Percentiles rank a stretch among this genome's conserved stretches.
phyloP scores from a whole-genome alignment of 2,797 vertebrate species.

The Mareca penelope region DNA sequence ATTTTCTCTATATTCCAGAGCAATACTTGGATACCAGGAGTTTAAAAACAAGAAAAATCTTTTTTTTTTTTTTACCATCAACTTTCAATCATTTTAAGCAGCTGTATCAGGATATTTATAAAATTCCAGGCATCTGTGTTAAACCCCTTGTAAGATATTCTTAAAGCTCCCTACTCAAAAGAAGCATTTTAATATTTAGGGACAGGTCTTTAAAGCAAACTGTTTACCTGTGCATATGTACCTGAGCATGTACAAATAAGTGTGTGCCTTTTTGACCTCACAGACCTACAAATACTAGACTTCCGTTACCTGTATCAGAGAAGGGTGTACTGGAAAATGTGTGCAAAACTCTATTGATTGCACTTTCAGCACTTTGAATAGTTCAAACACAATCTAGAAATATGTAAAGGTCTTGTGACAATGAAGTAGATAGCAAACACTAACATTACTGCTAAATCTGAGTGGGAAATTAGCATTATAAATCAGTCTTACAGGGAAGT shows the following conservation, averaged over 20 bases:
- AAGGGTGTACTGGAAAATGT: background rate
- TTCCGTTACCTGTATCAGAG: background rate
- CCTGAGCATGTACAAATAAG: background rate
- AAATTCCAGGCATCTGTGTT: background rate
- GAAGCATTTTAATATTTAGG: background rate
- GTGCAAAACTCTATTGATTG: background rate
- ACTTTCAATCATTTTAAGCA: background rate
- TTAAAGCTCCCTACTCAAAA: background rate
- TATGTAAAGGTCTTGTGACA: background rate
- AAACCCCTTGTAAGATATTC: background rate
- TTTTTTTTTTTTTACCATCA: background rate
- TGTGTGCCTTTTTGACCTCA: background rate
- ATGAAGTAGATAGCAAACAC: slow-evolving; percentile 23
- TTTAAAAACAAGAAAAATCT: background rate
- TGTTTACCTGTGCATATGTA: background rate
- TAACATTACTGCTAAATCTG: background rate
- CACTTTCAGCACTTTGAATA: slow-evolving; percentile 75
- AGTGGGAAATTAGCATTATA: slow-evolving; percentile 6
- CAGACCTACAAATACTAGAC: background rate
- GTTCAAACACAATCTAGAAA: slow-evolving; percentile 34
- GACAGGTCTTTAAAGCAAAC: background rate
- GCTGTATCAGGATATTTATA: slow-evolving; percentile 11
- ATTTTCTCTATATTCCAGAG: slow-evolving; percentile 12
- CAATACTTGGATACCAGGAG: background rate
- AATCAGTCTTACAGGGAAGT: slow-evolving; percentile 20